Conservation (phyloP, 2,113 vertebrate species). For the Antigone vipio region DNA sequence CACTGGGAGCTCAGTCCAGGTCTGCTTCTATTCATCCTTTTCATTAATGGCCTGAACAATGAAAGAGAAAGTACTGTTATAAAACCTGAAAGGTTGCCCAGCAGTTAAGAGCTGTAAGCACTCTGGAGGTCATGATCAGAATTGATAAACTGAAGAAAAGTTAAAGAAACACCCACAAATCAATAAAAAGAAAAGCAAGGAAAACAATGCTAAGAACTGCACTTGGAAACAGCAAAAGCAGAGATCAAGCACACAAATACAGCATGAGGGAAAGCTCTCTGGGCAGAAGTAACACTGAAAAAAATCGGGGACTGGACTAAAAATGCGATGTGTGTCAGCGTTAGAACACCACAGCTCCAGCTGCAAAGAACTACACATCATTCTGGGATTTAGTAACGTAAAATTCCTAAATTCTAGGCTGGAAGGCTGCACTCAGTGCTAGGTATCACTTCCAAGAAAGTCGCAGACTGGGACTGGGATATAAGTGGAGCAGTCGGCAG, state of each 20-base stretch:
- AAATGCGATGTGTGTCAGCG: rapidly evolving
- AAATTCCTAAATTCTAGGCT: neutral
- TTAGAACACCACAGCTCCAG: neutral
- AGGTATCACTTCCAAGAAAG: neutral
- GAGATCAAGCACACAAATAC: neutral
- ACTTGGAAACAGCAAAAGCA: neutral
- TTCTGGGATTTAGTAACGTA: neutral
- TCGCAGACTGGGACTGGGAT: neutral
- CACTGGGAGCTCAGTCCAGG: neutral
- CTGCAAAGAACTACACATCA: neutral
- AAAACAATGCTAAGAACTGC: neutral
- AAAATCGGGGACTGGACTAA: neutral
- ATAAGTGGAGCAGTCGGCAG: neutral
- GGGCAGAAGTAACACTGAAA: neutral
- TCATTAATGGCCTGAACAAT: neutral
- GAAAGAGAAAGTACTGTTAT: slow-evolving; percentile 1
- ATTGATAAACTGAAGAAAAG: slow-evolving; percentile 21
- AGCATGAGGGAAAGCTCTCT: neutral
- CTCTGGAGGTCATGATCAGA: neutral
- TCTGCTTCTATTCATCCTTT: slow-evolving; percentile 8
- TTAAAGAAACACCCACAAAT: neutral
- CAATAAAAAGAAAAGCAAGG: neutral
- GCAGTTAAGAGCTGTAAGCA: slow-evolving; percentile 23
- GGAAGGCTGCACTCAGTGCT: rapidly evolving
- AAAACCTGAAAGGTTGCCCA: slow-evolving; percentile 31